Conservation (phyloP, 2,888 invertebrate species). For the Oscheius sp. region DNA sequence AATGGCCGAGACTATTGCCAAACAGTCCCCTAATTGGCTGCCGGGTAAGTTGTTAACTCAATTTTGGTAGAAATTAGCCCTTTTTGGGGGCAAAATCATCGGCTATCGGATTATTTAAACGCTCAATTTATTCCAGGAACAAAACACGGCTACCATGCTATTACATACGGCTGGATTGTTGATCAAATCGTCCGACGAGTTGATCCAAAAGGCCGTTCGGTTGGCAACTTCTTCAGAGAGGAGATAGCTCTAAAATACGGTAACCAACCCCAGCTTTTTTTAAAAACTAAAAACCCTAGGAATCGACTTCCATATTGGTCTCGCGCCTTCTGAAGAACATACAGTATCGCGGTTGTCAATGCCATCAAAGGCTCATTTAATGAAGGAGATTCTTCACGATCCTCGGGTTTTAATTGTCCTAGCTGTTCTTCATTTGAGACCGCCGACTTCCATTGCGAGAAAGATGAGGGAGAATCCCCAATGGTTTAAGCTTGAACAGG, state of each 20-base stretch:
- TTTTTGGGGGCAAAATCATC: not conserved
- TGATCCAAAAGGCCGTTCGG: conserved; percentile 69
- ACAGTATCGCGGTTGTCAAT: conserved; percentile 67
- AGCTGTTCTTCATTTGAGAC: conserved; percentile 58
- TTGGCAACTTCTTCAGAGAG: conserved; percentile 71
- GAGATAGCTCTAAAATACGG: conserved; percentile 64
- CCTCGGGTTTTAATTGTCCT: conserved; percentile 63
- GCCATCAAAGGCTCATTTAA: conserved; percentile 54
- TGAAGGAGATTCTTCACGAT: conserved; percentile 66
- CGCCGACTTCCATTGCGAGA: conserved; percentile 54
- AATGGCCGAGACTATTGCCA: conserved; percentile 69
- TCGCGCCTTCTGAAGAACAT: conserved; percentile 63
- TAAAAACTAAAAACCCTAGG: no score
- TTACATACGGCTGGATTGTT: conserved; percentile 72
- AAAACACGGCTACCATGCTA: conserved; percentile 70
- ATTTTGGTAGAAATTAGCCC: conserved; percentile 63
- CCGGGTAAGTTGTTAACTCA: conserved; percentile 66
- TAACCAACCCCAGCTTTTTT: conserved; percentile 33
- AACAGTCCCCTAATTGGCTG: conserved; percentile 67
- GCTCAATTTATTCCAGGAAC: not conserved
- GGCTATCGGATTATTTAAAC: not conserved
- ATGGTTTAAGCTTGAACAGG: conserved; percentile 65
- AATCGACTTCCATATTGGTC: conserved; percentile 70
- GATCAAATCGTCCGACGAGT: conserved; percentile 71
- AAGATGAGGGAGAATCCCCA: conserved; percentile 61